Evolutionary conservation across 2,113 vertebrate species (phyloP), one percentile per base, ranked within the genome.

Genomic region (Eira barbara): DNA sequence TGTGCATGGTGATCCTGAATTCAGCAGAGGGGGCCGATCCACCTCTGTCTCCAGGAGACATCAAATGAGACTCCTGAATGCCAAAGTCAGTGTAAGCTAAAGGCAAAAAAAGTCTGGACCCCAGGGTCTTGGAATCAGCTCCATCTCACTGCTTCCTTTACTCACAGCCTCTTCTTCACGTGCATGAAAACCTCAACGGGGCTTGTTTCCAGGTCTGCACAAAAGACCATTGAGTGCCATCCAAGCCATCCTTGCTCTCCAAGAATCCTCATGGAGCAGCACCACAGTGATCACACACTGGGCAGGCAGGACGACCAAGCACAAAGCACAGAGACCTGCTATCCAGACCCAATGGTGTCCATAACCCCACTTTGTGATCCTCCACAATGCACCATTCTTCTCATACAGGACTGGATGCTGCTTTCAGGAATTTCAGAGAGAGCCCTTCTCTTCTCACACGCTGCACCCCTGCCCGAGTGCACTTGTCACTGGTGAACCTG

Each of bases 151-250:
- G 4, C 69, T 95, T 79, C 42, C 34, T 96, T 89, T 49, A 34
- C 47, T 45, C 71, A 73, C 36, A 93, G 55, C 2, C 36, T 49
- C 96, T 85, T 89, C 89, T 83, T 74, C 90, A 94, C 23, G 17
- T 2, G 21, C 67, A 84, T 42, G 45, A 76, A 87, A 76, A 18
- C 31, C 59, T 88, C 78, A 45, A 29, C 0, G 3, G 84, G 89
- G 57, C 87, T 82, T 52, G 57, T 39, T 97, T 94, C 90, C 63
- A 97, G 74, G 31, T 89, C 84, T 39, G 45, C 86, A 94, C 80
- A 96, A 93, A 83, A 96, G 87, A 85, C 31, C 80, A 88, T 0
- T 39, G 63, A 87, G 42, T 45, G 7, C 47, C 76, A 88, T 92
- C 76, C 84, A 84, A 94, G 95, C 95, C 96, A 83, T 65, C 52